Evolutionary conservation across 2,797 vertebrate species (phyloP).

Genomic region (Bovichtus variegatus): DNA sequence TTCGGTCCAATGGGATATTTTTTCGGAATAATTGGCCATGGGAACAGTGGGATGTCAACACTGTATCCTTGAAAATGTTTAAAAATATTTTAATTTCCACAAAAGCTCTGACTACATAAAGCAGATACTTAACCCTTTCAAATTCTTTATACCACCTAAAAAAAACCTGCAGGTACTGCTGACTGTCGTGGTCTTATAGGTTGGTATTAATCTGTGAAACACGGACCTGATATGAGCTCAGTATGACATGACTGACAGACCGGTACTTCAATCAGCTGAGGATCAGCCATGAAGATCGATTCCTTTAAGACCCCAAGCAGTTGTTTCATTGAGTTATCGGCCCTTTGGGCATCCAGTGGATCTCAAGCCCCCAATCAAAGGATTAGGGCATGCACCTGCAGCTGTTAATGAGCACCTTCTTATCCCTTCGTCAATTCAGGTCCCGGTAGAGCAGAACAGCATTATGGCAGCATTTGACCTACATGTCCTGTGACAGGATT

Average conservation of each 20-base stretch:
- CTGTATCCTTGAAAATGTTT: neutral
- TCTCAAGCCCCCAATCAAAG: conserved; percentile 14
- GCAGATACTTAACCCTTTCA: neutral
- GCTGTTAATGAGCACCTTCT: neutral
- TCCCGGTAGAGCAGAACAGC: conserved; percentile 13
- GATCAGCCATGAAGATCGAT: neutral
- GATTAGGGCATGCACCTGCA: conserved; percentile 23
- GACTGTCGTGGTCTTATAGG: neutral
- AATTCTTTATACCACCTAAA: neutral
- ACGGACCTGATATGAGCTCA: conserved; percentile 6
- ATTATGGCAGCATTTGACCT: conserved; percentile 25
- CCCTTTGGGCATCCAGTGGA: neutral
- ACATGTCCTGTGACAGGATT: neutral
- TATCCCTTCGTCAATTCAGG: neutral
- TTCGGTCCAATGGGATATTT: too few relatives aligned
- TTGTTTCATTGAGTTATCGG: conserved; percentile 11
- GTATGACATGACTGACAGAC: neutral
- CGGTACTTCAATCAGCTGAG: neutral
- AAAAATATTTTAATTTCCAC: neutral
- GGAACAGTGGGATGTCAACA: too few relatives aligned
- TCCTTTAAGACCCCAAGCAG: neutral
- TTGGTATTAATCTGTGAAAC: too few relatives aligned
- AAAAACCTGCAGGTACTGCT: neutral
- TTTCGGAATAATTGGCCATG: too few relatives aligned
- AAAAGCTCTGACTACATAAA: neutral